Base-by-base conservation (phyloP, 2,113 vertebrate genomes). In the Alaudala cheleensis region DNA sequence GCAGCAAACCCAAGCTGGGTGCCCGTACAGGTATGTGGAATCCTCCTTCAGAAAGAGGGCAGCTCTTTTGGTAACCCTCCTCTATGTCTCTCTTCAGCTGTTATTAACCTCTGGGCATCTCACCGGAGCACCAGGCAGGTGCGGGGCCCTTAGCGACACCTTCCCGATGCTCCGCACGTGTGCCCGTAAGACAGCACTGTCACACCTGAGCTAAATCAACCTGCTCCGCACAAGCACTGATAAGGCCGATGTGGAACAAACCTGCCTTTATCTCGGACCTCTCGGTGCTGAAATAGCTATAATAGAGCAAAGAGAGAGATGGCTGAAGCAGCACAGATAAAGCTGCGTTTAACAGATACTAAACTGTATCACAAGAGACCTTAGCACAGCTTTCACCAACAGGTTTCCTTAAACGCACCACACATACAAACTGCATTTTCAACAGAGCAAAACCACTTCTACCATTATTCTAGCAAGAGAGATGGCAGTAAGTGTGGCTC, bases 81-180 rank as follows among this genome's bases (percentile, higher is more conserved):
- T 37, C 34, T n/a, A 0, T 2, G 12, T 3, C 2, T 17, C 22
- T 26, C 24, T 19, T 9, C 17, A 19, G 6, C 29, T 34, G 7
- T 39, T 20, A 9, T 4, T 6, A 17, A 25, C 4, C 29, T 17
- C 23, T 7, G 53, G 28, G 31, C 17, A 6, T 1, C 28, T 18
- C 51, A 20, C 5, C 51, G 2, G 70, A 42, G 73, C 69, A 44
- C 4, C 67, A 4, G 23, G 0, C 74, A 37, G 28, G 3, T 0
- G 33, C 62, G 14, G 25, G 6, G 22, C 1, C 18, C 22, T 5
- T 5, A 54, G 34, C 1, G 3, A 53, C 3, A 2, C 16, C 6
- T 12, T 11, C 13, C 51, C 53, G 24, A 15, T 6, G 16, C 54
- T 60, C 45, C 33, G 47, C 42, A 3, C 2, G 19, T 3, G 40